Evolutionary conservation across 1,140 invertebrate species (phyloP).

Genomic region (Micrasema minimum): DNA sequence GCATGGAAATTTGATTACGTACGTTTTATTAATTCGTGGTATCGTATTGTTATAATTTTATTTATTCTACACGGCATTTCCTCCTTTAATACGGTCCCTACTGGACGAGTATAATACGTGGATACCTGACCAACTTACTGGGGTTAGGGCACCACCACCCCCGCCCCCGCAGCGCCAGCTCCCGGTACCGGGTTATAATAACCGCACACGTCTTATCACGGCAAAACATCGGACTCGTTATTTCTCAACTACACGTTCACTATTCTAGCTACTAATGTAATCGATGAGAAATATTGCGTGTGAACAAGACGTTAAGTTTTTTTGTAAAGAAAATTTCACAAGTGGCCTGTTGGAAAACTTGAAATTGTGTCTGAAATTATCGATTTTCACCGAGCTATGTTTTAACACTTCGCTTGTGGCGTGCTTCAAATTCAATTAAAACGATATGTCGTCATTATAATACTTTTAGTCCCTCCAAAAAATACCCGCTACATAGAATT

Average conservation of each 20-base stretch:
- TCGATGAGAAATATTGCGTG: conserved; percentile 19
- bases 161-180: too few species aligned
- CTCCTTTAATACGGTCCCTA: neutral
- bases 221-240: conserved; percentile 26
- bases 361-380: conserved; percentile 31
- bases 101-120: neutral
- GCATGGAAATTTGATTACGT: too few species aligned
- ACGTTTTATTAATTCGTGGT: too few species aligned
- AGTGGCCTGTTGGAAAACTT: conserved; percentile 25
- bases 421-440: conserved; percentile 28
- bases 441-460: conserved; percentile 1
- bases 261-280: conserved; percentile 16
- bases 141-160: too few species aligned
- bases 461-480: too few species aligned
- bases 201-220: conserved; percentile 10
- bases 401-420: neutral
- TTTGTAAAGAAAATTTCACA: conserved; percentile 28
- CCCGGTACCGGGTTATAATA: conserved; percentile 9
- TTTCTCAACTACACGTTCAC: conserved; percentile 22
- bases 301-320: conserved; percentile 24
- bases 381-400: conserved; percentile 9
- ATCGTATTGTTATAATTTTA: too few species aligned
- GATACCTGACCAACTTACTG: too few species aligned
- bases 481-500: too few species aligned
- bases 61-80: too few species aligned